Conservation (phyloP, 1,140 invertebrate genomes). For the Calephelis nemesis region DNA sequence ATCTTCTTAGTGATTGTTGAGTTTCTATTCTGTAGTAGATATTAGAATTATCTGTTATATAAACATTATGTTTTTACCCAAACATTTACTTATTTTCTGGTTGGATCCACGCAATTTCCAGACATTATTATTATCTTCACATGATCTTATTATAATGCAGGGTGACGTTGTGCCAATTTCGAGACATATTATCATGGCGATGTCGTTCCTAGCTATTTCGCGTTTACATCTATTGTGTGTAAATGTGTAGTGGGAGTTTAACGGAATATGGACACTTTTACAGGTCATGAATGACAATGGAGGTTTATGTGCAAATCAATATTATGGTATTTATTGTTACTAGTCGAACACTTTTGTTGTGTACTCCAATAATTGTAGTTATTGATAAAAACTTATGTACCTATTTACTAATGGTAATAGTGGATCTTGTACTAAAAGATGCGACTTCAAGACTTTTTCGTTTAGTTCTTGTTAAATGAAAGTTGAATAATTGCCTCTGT, state of each 20-base stretch:
- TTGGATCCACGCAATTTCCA: too few relatives aligned
- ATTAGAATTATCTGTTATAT: too few relatives aligned
- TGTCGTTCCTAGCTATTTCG: conserved; percentile 34
- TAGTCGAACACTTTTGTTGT: not conserved
- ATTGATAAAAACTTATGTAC: not conserved
- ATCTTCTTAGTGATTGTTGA: too few relatives aligned
- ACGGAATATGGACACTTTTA: conserved; percentile 43
- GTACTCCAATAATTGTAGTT: not conserved
- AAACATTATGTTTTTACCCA: too few relatives aligned
- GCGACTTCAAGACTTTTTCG: too few relatives aligned
- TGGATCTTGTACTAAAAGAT: not conserved
- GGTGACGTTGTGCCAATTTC: not conserved
- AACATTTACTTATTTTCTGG: too few relatives aligned
- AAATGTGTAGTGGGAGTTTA: conserved; percentile 46
- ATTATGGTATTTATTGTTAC: not conserved
- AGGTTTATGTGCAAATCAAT: not conserved
- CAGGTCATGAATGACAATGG: conserved; percentile 30
- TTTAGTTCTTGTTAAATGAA: too few relatives aligned
- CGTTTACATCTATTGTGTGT: conserved; percentile 61
- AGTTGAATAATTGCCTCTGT: too few relatives aligned
- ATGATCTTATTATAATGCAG: too few relatives aligned
- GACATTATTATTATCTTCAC: too few relatives aligned
- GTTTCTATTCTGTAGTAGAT: too few relatives aligned
- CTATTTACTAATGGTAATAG: not conserved
- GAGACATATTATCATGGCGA: conserved; percentile 18